Conservation (phyloP, 2,888 invertebrate species). For the Noctua comes region DNA sequence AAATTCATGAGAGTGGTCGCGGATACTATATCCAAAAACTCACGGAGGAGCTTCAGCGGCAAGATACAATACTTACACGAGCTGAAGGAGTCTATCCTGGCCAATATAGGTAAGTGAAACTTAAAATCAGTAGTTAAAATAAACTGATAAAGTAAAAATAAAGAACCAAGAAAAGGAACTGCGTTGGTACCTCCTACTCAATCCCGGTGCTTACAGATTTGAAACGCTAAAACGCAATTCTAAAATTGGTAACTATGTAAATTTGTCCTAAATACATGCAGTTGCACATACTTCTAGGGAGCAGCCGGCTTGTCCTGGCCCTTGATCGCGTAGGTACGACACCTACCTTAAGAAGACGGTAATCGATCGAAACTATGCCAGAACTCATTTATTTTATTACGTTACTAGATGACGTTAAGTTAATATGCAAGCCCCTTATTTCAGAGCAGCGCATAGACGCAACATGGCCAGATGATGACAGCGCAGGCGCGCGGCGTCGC, state of each 20-base stretch:
- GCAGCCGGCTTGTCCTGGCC: neutral
- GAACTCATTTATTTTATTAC: neutral
- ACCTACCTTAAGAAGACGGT: neutral
- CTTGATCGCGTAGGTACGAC: neutral
- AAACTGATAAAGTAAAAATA: neutral
- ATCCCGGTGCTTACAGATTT: neutral
- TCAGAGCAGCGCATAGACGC: slow-evolving; percentile 87
- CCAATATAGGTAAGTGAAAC: slow-evolving; percentile 92
- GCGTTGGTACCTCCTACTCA: neutral
- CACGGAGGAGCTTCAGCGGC: slow-evolving; percentile 84
- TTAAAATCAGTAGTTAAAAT: neutral
- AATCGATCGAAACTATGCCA: neutral
- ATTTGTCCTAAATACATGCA: neutral
- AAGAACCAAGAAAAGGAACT: neutral
- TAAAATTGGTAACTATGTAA: neutral
- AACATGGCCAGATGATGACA: slow-evolving; percentile 85
- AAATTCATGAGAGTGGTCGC: slow-evolving; percentile 82
- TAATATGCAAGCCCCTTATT: slow-evolving; percentile 10
- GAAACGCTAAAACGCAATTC: neutral
- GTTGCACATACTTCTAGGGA: neutral
- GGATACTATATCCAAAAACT: slow-evolving; percentile 82
- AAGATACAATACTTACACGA: slow-evolving; percentile 91
- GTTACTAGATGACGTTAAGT: neutral
- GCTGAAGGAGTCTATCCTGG: slow-evolving; percentile 91
- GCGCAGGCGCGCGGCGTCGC: slow-evolving; percentile 54